Conservation (phyloP, 2,888 invertebrate species). For the Cremastobaeus sp. region DNA sequence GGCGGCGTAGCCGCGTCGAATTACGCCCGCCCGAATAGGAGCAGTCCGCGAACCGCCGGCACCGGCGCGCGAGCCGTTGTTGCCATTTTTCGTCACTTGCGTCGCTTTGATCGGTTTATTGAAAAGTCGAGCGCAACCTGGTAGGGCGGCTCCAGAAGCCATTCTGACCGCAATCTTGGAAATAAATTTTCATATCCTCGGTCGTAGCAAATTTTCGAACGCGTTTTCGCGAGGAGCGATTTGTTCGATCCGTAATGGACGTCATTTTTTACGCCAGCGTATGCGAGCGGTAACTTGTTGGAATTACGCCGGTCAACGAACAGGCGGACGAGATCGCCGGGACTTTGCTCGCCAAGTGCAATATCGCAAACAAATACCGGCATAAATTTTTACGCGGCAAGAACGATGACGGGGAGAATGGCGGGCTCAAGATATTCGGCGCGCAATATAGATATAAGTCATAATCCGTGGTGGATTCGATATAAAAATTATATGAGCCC, state of each 20-base stretch:
- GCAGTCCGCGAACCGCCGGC: conserved; percentile 17
- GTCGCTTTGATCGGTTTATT: conserved; percentile 1
- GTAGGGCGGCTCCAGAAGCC: no score
- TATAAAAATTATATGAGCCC: conserved; percentile 31
- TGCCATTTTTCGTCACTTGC: conserved; percentile 8
- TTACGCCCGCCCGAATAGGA: conserved; percentile 24
- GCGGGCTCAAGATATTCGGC: conserved; percentile 42
- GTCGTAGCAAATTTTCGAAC: no score
- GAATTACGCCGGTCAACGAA: conserved; percentile 10
- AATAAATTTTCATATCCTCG: no score
- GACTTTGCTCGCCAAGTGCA: not conserved
- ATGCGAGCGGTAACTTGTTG: no score
- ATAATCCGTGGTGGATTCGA: conserved; percentile 25
- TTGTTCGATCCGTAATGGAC: no score
- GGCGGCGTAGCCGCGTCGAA: conserved; percentile 16
- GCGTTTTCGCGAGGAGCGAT: not conserved
- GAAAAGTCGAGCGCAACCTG: no score
- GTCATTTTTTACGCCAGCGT: no score
- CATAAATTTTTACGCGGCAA: conserved; percentile 41
- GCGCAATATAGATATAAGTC: conserved; percentile 36
- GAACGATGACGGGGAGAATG: conserved; percentile 29
- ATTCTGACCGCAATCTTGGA: no score
- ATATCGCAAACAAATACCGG: conserved; percentile 32
- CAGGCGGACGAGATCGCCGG: no score
- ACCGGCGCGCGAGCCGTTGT: not conserved